These are phyloP conservation scores for Osmoderma eremita DNA, from an alignment of 2,888 invertebrate genomes.

Conservation along the genomic window DNA sequence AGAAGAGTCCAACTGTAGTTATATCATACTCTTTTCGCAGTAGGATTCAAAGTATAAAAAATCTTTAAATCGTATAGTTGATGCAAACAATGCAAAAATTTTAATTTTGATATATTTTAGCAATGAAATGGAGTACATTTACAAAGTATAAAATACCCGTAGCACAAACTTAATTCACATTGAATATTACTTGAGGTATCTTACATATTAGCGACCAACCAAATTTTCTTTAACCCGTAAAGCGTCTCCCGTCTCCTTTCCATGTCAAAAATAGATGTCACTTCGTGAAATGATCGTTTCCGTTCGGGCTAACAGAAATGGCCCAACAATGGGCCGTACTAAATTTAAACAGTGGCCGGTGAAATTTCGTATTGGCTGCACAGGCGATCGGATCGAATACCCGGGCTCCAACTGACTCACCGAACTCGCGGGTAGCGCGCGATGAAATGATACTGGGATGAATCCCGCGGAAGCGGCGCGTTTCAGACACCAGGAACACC, in stretches of 20 bases:
- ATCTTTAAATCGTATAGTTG: too few relatives aligned
- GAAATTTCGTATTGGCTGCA: slow-evolving; percentile 52
- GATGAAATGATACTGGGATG: slow-evolving; percentile 35
- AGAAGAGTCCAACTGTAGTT: too few relatives aligned
- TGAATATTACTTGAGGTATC: too few relatives aligned
- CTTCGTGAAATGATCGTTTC: slow-evolving; percentile 30
- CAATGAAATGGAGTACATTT: too few relatives aligned
- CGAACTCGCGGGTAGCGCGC: slow-evolving; percentile 10
- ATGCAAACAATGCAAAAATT: too few relatives aligned
- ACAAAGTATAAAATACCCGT: too few relatives aligned
- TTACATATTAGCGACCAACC: not conserved
- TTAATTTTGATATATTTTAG: too few relatives aligned
- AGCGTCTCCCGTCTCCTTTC: slow-evolving; percentile 2
- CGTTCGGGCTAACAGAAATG: slow-evolving; percentile 50
- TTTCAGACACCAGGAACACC: slow-evolving; percentile 10
- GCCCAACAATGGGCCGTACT: slow-evolving; percentile 58
- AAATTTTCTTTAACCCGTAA: slow-evolving; percentile 20
- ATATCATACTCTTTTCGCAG: too few relatives aligned
- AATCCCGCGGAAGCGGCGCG: slow-evolving; percentile 37
- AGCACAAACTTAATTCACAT: too few relatives aligned
- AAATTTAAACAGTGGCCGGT: slow-evolving; percentile 60
- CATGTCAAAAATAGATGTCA: slow-evolving; percentile 33
- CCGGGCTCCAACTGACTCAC: slow-evolving; percentile 4
- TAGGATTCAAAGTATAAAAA: too few relatives aligned
- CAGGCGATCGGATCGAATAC: slow-evolving; percentile 38